Conservation (phyloP, 2,888 invertebrate species). For the Yponomeuta plumbellus region DNA sequence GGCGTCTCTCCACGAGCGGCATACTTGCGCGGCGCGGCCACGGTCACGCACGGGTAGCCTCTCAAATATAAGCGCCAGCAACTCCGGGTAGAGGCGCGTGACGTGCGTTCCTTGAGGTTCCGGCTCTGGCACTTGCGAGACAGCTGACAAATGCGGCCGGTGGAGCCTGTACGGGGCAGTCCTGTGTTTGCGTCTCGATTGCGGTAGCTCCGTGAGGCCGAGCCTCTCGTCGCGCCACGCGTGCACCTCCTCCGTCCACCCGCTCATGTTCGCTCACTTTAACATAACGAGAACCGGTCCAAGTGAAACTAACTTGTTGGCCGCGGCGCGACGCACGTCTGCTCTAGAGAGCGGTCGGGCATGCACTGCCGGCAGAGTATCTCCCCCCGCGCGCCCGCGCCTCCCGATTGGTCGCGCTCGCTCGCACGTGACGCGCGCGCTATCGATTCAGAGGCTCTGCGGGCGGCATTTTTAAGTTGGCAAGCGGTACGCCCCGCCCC, state of each 20-base stretch:
- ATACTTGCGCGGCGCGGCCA: constrained; percentile 93
- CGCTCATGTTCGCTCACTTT: constrained; percentile 67
- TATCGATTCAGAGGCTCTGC: constrained; percentile 87
- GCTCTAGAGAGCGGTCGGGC: constrained; percentile 42
- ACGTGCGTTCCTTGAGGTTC: constrained; percentile 83
- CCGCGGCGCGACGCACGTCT: constrained; percentile 38
- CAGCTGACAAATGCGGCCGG: constrained; percentile 75
- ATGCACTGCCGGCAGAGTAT: constrained; percentile 58
- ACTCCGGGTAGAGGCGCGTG: constrained; percentile 93
- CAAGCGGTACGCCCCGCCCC: constrained; percentile 69
- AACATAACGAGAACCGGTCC: constrained; percentile 56
- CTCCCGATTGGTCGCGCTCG: constrained; percentile 68
- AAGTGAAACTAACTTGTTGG: constrained; percentile 44
- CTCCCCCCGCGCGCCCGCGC: constrained; percentile 51
- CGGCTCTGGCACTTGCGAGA: constrained; percentile 62
- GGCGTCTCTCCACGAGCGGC: constrained; percentile 92
- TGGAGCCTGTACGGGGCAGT: constrained; percentile 81
- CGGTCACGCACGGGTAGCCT: constrained; percentile 91
- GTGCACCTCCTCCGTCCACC: constrained; percentile 71
- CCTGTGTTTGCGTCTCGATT: constrained; percentile 72
- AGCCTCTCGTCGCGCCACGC: constrained; percentile 69
- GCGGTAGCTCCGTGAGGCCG: constrained; percentile 66
- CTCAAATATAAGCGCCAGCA: constrained; percentile 93
- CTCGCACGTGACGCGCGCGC: constrained; percentile 81
- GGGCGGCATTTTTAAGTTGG: constrained; percentile 88